Base-by-base conservation (phyloP, 2,888 invertebrate genomes). In the Hanleya hanleyi region DNA sequence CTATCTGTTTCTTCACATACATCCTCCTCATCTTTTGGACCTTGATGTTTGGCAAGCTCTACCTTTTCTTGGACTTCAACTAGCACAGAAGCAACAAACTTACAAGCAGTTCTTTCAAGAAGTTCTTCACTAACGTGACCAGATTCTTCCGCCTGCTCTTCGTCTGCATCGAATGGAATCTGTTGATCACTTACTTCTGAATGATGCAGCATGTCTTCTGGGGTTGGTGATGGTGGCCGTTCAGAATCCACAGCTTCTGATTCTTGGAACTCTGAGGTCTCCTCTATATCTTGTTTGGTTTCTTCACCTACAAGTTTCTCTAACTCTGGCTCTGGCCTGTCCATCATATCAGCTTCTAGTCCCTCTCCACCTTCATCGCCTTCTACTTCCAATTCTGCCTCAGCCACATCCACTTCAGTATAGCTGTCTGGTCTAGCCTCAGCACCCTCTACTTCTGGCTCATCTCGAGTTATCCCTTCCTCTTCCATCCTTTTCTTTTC, bases 221-320 rank as follows among this genome's bases (percentile, higher is more conserved):
- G 89, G 22, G 88, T 85, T 37, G 93, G 93, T 12, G 93, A 92
- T 62, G 88, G 83, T 33, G 93, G 93, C 79, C 93, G 87, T 80
- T 92, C 92, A 26, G 47, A 38, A n/a, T 41, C 61, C 26, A n/a
- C 37, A 15, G 37, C 36, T 33, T 67, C 71, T 26, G 36, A n/a
- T 33, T 35, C 47, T 7, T 36, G 64, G n/a, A 29, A 33, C 4
- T 62, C 47, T 33, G 36, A 22, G n/a, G 33, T 49, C 22, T 22
- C 71, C 6, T 50, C 51, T 22, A 37, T 18, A 22, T 71, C 65
- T 50, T 22, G 50, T 29, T 50, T 47, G 6, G 35, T 35, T 22
- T 66, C 66, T 35, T 71, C 65, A 29, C 38, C 51, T 5, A 71
- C 49, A 33, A 67, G 51, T 33, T 65, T 71, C 18, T 71, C 51